Conservation (phyloP, 2,888 invertebrate genomes). For the Tinea semifulvella region DNA sequence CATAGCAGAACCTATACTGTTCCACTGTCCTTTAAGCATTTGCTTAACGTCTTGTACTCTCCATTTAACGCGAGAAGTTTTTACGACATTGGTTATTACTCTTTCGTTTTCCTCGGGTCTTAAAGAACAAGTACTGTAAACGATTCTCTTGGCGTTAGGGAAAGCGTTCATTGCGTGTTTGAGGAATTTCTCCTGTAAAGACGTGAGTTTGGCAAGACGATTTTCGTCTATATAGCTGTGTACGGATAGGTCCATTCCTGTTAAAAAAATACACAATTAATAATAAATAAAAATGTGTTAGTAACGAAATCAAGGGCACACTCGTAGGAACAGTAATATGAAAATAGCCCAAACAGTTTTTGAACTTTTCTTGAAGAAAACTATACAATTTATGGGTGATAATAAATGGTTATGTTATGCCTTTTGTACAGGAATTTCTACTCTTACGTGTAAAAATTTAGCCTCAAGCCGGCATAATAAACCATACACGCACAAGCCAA, state of each 20-base stretch:
- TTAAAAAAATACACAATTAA: background rate
- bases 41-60: conserved; percentile 70
- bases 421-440: too few species aligned
- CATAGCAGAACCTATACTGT: conserved; percentile 71
- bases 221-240: conserved; percentile 51
- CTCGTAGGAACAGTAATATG: too few species aligned
- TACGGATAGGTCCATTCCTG: conserved; percentile 53
- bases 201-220: conserved; percentile 73
- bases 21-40: conserved; percentile 71
- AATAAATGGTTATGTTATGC: too few species aligned
- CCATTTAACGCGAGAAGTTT: conserved; percentile 63
- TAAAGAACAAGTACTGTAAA: conserved; percentile 97
- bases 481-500: too few species aligned
- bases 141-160: conserved; percentile 83
- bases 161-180: conserved; percentile 86
- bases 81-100: conserved; percentile 79
- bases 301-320: too few species aligned
- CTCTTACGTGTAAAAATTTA: too few species aligned
- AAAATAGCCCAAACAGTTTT: too few species aligned
- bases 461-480: too few species aligned
- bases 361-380: too few species aligned
- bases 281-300: background rate
- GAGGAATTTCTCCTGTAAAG: conserved; percentile 84
- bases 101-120: conserved; percentile 92
- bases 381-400: too few species aligned